Evolutionary conservation across 2,888 invertebrate genomes (phyloP).

Genomic region (Panorpa germanica): DNA sequence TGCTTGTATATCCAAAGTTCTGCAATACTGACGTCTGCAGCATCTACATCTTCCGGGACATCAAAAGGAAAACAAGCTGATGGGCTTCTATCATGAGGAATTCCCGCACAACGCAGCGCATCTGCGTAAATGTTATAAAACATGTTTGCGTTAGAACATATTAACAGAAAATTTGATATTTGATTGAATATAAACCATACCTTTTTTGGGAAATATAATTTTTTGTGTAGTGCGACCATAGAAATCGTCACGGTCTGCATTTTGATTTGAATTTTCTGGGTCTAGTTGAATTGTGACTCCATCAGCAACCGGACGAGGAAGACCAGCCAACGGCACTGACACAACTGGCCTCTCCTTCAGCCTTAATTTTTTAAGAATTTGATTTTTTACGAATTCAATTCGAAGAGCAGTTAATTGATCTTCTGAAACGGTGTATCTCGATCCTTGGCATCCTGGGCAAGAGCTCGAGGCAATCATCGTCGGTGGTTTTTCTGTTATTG

Average conservation of each 20-base stretch:
- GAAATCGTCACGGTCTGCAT: constrained; percentile 47
- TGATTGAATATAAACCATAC: constrained; percentile 25
- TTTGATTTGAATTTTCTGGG: constrained; percentile 15
- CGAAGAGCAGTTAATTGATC: constrained; percentile 46
- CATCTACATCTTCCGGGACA: constrained; percentile 54
- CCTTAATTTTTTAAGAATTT: constrained; percentile 62
- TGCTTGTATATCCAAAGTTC: constrained; percentile 65
- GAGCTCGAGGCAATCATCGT: too few species aligned
- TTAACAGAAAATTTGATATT: constrained; percentile 4
- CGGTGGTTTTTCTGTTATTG: too few species aligned
- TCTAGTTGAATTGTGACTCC: constrained; percentile 40
- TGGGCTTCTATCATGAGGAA: constrained; percentile 25
- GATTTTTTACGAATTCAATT: constrained; percentile 67
- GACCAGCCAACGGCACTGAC: constrained; percentile 35
- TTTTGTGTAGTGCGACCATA: constrained; percentile 72
- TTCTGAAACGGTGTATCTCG: constrained; percentile 23
- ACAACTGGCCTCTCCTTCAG: constrained; percentile 54
- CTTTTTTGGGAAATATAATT: constrained; percentile 62
- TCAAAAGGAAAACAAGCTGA: constrained; percentile 61
- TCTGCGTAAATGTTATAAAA: constrained; percentile 9
- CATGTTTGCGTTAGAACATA: constrained; percentile 1
- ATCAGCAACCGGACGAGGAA: constrained; percentile 60
- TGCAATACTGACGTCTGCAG: constrained; percentile 55
- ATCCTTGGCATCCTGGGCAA: constrained; percentile 11
- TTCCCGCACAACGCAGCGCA: too few species aligned